Evolutionary conservation across 1,140 invertebrate species (phyloP).

Genomic region (Pachypsylla venusta): DNA sequence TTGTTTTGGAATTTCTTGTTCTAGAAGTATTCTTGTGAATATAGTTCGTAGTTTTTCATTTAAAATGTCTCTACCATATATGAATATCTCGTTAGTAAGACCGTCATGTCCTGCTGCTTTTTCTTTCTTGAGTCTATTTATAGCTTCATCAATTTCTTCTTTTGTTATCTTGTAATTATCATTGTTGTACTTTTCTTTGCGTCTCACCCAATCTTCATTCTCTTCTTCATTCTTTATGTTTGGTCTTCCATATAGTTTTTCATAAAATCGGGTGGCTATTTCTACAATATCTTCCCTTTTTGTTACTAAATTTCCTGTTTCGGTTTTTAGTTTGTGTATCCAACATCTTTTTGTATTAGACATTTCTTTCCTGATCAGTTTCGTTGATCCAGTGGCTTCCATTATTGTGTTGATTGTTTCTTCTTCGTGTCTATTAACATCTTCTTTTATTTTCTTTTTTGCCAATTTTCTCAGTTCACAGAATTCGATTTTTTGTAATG

Average conservation of each 20-base stretch:
- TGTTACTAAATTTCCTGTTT: not conserved
- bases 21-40: not conserved
- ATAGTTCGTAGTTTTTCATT: not conserved
- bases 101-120: not conserved
- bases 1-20: constrained; percentile 8
- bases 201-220: not conserved
- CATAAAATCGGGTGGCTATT: not conserved
- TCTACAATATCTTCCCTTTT: not conserved
- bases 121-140: not conserved
- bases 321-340: not conserved
- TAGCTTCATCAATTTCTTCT: not conserved
- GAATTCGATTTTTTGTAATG: not conserved
- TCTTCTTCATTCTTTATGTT: not conserved
- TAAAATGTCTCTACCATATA: not conserved
- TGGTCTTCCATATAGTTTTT: not conserved
- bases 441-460: not conserved
- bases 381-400: not conserved
- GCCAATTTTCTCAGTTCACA: not conserved
- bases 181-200: not conserved
- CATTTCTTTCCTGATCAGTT: not conserved
- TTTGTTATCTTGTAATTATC: not conserved
- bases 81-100: not conserved
- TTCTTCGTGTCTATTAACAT: too few species aligned
- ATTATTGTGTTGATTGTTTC: not conserved
- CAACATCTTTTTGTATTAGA: not conserved